Evolutionary conservation across 2,797 vertebrate genomes (phyloP), one percentile per base, ranked within the genome.

Genomic region (Danio tinwini): DNA sequence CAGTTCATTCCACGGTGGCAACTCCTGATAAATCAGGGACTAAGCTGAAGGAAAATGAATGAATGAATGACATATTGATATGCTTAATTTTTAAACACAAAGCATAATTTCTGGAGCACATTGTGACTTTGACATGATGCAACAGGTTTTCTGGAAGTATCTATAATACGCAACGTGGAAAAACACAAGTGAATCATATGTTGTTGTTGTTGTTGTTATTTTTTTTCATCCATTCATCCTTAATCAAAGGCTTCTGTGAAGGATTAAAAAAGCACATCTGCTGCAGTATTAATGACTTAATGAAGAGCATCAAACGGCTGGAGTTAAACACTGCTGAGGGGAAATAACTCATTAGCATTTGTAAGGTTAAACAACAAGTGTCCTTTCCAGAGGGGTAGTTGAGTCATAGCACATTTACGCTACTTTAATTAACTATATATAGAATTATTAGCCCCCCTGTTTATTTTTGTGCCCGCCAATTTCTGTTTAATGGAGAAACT

Each of bases 281-380:
- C 12, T 61, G 21, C 56, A 59, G 61, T 71, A 74, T 64, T 45
- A 81, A 58, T 75, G 49, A 75, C 59, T 76, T 42, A 71, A 82
- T 75, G 65, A 37, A 44, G 49, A 61, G 52, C 70, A 74, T 75
- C 37, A 78, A 65, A 69, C 65, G 39, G 67, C 16, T 45, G 1
- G 29, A 45, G 21, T 45, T 63, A 19, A 50, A 45, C 49, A 61
- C 44, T 65, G 52, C 74, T 56, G 45, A 76, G 74, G 67, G 17
- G 70, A 74, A 81, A 78, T 69, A 63, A 37, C 68, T 64, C 39
- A 77, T 80, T 82, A 45, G 42, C 50, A 81, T 82, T 56, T 74
- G 56, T 64, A 74, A 62, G 73, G 53, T 59, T 45, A 11, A 45
- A 73, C 55, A 64, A 40, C 40, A 9, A 69, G 47, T 37, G 13